A percentile compares a stretch with the other conserved stretches of the same genome.
These are phyloP conservation scores for Silurus meridionalis DNA, from an alignment of 2,113 vertebrate genomes.

Conservation along the genomic window DNA sequence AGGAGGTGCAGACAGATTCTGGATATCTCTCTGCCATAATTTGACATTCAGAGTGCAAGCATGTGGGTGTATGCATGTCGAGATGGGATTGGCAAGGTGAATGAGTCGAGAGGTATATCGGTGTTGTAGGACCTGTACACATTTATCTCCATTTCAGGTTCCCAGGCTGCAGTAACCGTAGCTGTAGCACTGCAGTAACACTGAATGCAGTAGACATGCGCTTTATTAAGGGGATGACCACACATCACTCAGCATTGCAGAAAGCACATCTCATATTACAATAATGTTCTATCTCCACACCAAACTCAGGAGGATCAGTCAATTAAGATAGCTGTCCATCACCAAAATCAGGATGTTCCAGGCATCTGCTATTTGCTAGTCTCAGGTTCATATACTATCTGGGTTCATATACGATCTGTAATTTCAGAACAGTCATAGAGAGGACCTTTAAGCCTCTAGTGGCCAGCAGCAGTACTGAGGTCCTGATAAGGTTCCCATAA, in stretches of 20 bases:
- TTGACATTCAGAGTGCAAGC: constrained; percentile 33
- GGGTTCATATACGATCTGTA: not conserved
- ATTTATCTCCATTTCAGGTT: constrained; percentile 77
- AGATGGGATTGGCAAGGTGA: constrained; percentile 64
- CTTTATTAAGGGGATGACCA: constrained; percentile 75
- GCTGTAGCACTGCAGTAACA: constrained; percentile 61
- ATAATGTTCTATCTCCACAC: constrained; percentile 60
- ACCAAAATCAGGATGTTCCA: constrained; percentile 64
- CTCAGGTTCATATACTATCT: constrained; percentile 29
- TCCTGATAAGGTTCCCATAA: constrained; percentile 20
- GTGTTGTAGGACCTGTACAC: constrained; percentile 66
- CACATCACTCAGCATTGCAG: constrained; percentile 70
- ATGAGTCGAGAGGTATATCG: constrained; percentile 66
- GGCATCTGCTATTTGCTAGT: constrained; percentile 58
- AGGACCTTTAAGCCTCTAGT: constrained; percentile 71
- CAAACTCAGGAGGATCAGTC: constrained; percentile 60
- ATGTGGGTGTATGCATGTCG: constrained; percentile 21
- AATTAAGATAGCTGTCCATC: constrained; percentile 70
- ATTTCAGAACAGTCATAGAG: not conserved
- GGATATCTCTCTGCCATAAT: constrained; percentile 33
- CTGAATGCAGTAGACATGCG: constrained; percentile 69
- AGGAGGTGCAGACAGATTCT: constrained; percentile 15
- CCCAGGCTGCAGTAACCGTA: constrained; percentile 58
- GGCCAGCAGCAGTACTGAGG: constrained; percentile 51
- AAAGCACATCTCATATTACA: constrained; percentile 68